A percentile compares a stretch with the other conserved stretches of the same genome.
phyloP scores from a whole-genome alignment of 2,797 vertebrate genomes.

The Scomberomorus guttatus region DNA sequence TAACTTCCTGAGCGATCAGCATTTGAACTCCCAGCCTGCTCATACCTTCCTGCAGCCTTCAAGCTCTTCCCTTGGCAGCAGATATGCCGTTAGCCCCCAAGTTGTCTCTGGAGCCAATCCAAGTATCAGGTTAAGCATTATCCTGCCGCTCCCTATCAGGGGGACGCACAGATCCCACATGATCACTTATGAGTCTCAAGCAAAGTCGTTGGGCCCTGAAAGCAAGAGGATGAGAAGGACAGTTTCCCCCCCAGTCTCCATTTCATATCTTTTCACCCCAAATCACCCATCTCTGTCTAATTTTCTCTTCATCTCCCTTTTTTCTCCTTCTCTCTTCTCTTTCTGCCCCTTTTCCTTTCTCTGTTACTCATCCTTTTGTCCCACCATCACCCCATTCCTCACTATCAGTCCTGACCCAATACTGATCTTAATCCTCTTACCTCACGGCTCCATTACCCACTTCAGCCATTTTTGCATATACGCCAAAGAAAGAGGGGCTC shows the following conservation, averaged over 20 bases:
- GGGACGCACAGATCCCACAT: conserved; percentile 45
- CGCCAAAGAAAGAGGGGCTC: conserved; percentile 73
- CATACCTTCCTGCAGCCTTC: conserved; percentile 32
- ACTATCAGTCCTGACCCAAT: conserved; percentile 81
- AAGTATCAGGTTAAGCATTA: conserved; percentile 57
- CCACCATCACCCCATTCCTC: conserved; percentile 68
- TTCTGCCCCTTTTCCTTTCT: conserved; percentile 48
- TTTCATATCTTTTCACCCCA: conserved; percentile 53
- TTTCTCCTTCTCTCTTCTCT: conserved; percentile 20
- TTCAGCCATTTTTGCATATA: conserved; percentile 81
- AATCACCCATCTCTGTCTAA: conserved; percentile 46
- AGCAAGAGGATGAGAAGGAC: conserved; percentile 45
- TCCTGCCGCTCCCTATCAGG: conserved; percentile 59
- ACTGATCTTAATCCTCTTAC: conserved; percentile 87
- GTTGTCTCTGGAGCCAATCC: conserved; percentile 42
- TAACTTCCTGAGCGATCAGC: conserved; percentile 45
- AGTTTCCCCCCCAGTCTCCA: conserved; percentile 16
- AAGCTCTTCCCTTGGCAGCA: conserved; percentile 19
- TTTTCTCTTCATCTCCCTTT: conserved; percentile 26
- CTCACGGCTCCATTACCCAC: conserved; percentile 83
- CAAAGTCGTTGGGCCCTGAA: conserved; percentile 35
- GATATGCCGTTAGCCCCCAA: conserved; percentile 8
- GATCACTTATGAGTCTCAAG: conserved; percentile 56
- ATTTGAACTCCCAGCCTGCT: conserved; percentile 32
- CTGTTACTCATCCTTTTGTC: conserved; percentile 67